phyloP scores from a whole-genome alignment of 2,888 invertebrate genomes.

The Andricus quercusramuli region DNA sequence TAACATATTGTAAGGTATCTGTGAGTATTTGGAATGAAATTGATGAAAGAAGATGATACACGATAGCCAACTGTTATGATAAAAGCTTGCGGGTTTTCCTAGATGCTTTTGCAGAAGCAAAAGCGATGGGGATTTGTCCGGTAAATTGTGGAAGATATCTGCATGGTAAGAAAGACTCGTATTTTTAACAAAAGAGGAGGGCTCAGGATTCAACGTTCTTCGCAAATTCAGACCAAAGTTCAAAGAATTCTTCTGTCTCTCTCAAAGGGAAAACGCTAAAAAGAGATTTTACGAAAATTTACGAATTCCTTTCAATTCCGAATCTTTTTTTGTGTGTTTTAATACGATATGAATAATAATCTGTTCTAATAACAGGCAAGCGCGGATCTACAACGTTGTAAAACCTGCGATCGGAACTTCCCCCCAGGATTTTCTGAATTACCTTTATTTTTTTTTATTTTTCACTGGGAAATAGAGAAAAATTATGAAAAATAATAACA shows the following conservation, averaged over 20 bases:
- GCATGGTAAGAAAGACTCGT: constrained; percentile 1
- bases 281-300: background rate
- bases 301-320: no score
- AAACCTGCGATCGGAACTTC: no score
- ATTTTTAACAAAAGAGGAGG: background rate
- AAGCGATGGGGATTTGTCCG: constrained; percentile 20
- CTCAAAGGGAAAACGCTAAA: background rate
- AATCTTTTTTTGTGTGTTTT: no score
- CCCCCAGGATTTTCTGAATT: no score
- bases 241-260: background rate
- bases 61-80: background rate
- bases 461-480: no score
- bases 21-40: background rate
- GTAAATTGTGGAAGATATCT: constrained; percentile 15
- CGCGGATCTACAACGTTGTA: no score
- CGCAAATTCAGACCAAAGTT: constrained; percentile 8
- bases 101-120: background rate
- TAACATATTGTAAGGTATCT: background rate
- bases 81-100: background rate
- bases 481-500: no score
- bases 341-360: no score
- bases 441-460: no score
- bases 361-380: no score
- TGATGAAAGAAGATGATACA: background rate
- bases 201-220: background rate